Base-by-base conservation (phyloP, 2,797 vertebrate genomes). In the Garrulus glandarius region DNA sequence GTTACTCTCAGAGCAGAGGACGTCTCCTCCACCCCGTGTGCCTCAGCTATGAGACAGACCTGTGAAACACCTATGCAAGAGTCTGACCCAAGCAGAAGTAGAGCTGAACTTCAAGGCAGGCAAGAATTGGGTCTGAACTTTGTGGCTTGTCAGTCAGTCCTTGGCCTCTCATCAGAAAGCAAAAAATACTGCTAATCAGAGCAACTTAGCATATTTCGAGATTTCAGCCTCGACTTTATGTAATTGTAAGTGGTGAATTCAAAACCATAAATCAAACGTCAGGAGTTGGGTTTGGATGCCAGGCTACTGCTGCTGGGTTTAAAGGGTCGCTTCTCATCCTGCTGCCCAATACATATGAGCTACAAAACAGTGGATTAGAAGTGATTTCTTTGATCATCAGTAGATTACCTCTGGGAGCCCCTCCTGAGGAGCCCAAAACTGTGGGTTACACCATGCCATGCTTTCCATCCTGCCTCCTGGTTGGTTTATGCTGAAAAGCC, bases 391-490 rank as follows among this genome's bases (percentile, higher is more conserved):
- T 53, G 47, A 37, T 44, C 23, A 39, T 26, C 37, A 44, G 43
- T 18, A 55, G 13, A n/a, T 75, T 44, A 26, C 14, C 21, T 44
- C 21, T 1, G 5, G 44, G 22, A 34, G n/a, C 15, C 32, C 1
- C 1, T 41, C 21, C 69, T 26, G 34, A 72, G 24, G 23, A 39
- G 23, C 39, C 32, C 56, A 55, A 44, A 3, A 2, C 41, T 10
- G 5, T 5, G 5, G 3, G 44, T 29, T 44, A 20, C 34, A 49
- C 10, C 0, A 0, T 0, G 1, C 11, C 0, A 0, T 68, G 16
- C 30, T 65, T 77, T 64, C 50, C 41, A 16, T 23, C 11, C 1
- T 11, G 3, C 16, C 34, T 44, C 30, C 37, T 1, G 0, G 1
- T 1, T 41, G 26, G 6, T 30, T 81, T 72, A 43, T 67, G 26